Evolutionary conservation across 2,113 vertebrate genomes (phyloP).

Genomic region (Psittacula cyanocephala): DNA sequence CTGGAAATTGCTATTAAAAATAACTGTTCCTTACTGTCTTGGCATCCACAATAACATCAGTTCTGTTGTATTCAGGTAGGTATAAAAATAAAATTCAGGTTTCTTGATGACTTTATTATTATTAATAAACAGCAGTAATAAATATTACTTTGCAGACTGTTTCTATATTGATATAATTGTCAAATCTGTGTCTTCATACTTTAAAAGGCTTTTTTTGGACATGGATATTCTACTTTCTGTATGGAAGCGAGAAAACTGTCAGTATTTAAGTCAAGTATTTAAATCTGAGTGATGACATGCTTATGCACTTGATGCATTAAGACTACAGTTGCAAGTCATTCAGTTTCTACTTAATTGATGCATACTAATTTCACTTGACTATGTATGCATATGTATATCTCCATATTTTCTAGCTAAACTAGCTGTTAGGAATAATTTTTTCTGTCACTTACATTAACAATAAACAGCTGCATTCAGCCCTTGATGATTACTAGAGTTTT

Average conservation of each 20-base stretch:
- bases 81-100: neutral
- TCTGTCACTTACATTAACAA: neutral
- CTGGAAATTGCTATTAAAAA: neutral
- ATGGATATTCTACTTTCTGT: neutral
- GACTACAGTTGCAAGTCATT: neutral
- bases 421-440: neutral
- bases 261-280: neutral
- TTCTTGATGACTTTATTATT: neutral
- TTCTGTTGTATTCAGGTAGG: neutral
- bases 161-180: neutral
- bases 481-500: neutral
- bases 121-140: neutral
- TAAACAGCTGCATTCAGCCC: neutral
- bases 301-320: neutral
- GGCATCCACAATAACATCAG: neutral
- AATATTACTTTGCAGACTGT: neutral
- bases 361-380: neutral
- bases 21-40: neutral
- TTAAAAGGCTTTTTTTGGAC: neutral
- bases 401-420: neutral
- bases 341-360: neutral
- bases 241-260: neutral
- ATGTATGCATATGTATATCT: neutral
- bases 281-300: neutral
- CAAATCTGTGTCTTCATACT: neutral